Evolutionary conservation across 2,888 invertebrate genomes (phyloP), one percentile per base, ranked within the genome.

Genomic region (Phania funesta): DNA sequence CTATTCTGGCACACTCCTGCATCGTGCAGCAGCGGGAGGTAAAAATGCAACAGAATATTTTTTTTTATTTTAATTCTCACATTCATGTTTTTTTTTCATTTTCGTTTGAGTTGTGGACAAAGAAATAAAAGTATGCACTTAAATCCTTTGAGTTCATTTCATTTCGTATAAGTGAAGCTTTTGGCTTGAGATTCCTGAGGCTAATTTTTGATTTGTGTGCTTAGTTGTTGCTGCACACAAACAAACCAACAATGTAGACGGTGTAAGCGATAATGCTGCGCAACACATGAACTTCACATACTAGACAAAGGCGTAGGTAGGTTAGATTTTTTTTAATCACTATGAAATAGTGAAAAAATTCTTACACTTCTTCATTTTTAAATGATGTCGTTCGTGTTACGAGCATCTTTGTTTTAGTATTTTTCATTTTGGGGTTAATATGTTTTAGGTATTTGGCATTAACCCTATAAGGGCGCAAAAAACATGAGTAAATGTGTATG

Each of bases 1-100:
- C 64, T 58, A 50, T 78, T 78, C 68, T 82, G 82, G 82, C 82
- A 82, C 82, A 82, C 82, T 82, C 82, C 82, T 78, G 82, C 44
- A 38, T 65, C 32, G 35, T 26, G 26, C 78, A 73, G 35, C 78
- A 82, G 78, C 82, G 78, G 82, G 82, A 82, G 82, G 82, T 82
- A 78, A 70, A 65, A 82, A 52, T 82, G 82, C 78, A 78, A 74
- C 78, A 82, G 44, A 78, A 78, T 78, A 82, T 82, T 78, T 74
- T 77, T 82, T 78, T 82, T 68, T 54, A 78, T 73, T 81, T 76
- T 71, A 67, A 75, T 80, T 80, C 54, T 44, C 64, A 50, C 73
- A 77, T 79, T 73, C 78, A 65, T 78, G 71, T 78, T 56, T 78
- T 70, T 70, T 48, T 64, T 70, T 60, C 52, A 56, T 62, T 77